These are phyloP conservation scores for Epirrhoe alternata DNA, from an alignment of 2,888 invertebrate genomes.

Conservation along the genomic window DNA sequence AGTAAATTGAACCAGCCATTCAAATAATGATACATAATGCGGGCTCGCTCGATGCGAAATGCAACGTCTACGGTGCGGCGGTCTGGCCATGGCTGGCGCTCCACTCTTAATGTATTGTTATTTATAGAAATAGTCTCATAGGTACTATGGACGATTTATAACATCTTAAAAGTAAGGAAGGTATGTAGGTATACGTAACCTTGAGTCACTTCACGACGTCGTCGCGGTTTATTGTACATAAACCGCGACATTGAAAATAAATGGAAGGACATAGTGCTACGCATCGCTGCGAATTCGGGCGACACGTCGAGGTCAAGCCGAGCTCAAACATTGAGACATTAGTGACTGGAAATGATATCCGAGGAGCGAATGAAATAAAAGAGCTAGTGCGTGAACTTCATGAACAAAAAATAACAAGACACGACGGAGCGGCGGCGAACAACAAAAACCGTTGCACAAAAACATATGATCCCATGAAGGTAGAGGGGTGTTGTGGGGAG, in stretches of 20 bases:
- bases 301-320: constrained; percentile 12
- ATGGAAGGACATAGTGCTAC: constrained; percentile 9
- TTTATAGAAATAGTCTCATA: constrained; percentile 31
- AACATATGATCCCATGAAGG: constrained; percentile 85
- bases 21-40: constrained; percentile 81
- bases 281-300: constrained; percentile 1
- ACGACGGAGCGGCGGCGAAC: constrained; percentile 80
- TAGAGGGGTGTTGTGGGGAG: constrained; percentile 61
- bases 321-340: constrained; percentile 31
- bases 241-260: constrained; percentile 3
- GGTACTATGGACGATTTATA: constrained; percentile 28
- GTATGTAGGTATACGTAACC: background rate
- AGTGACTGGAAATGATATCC: constrained; percentile 65
- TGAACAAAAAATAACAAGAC: constrained; percentile 76
- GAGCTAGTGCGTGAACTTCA: constrained; percentile 80
- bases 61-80: constrained; percentile 40
- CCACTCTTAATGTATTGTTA: constrained; percentile 38
- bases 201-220: background rate
- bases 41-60: constrained; percentile 67
- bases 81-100: constrained; percentile 45
- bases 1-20: constrained; percentile 81
- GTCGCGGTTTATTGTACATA: too few species aligned
- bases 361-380: constrained; percentile 76
- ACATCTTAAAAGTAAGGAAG: constrained; percentile 9
- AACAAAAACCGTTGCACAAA: constrained; percentile 86